Percentiles rank a stretch among this genome's conserved stretches.
Conservation (phyloP, 2,113 vertebrate species). For the Delphinapterus leucas region DNA sequence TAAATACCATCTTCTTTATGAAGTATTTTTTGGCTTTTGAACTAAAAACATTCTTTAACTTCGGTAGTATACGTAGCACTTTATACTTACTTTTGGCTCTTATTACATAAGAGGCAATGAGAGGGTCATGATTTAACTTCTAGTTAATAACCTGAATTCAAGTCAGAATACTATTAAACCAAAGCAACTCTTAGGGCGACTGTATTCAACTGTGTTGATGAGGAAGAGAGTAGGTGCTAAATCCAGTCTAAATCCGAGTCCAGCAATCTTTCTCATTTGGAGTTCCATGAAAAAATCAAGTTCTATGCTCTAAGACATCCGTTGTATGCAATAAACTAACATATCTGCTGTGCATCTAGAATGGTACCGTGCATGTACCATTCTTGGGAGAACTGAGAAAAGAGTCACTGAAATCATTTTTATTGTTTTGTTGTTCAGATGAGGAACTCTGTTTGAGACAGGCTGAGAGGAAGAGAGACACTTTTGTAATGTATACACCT, state of each 20-base stretch:
- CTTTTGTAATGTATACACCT: not conserved
- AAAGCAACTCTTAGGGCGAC: not conserved
- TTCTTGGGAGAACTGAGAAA: not conserved
- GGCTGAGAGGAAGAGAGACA: not conserved
- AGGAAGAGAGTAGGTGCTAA: not conserved
- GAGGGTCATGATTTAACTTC: not conserved
- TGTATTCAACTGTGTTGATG: not conserved
- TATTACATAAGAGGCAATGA: not conserved
- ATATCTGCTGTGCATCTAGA: not conserved
- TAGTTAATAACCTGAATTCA: not conserved
- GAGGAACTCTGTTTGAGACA: not conserved
- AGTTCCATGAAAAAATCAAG: not conserved
- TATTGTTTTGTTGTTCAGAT: not conserved
- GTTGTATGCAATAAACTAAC: not conserved
- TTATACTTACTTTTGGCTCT: not conserved
- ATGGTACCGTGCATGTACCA: too few relatives aligned
- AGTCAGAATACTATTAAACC: not conserved
- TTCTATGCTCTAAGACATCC: not conserved
- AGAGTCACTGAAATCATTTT: not conserved
- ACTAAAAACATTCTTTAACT: not conserved
- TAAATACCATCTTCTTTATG: not conserved
- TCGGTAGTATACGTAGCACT: not conserved
- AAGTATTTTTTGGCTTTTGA: not conserved
- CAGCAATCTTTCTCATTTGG: not conserved
- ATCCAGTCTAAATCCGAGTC: not conserved